Evolutionary conservation across 2,797 vertebrate genomes (phyloP).

Genomic region (Oryzias dopingdopingensis): DNA sequence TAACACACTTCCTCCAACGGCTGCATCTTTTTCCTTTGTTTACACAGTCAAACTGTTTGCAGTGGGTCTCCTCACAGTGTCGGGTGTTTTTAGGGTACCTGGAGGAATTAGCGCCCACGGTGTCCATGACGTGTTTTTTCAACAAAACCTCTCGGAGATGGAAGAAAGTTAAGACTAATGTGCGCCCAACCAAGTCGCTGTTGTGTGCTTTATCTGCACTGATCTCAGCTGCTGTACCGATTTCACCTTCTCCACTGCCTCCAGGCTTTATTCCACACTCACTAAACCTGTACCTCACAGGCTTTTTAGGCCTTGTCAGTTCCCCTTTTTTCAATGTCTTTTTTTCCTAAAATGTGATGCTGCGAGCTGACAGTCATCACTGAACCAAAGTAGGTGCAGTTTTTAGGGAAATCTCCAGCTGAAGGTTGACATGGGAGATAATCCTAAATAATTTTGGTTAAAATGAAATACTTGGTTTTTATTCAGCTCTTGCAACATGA

Average conservation of each 20-base stretch:
- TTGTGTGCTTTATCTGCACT: conserved; percentile 74
- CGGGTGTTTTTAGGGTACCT: not conserved
- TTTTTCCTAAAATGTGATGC: not conserved
- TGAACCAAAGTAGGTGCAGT: not conserved
- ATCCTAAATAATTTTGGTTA: conserved; percentile 16
- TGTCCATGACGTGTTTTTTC: conserved; percentile 17
- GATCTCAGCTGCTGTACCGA: conserved; percentile 70
- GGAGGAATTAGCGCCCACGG: not conserved
- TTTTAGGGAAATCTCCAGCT: not conserved
- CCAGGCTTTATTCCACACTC: conserved; percentile 68
- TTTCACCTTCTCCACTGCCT: conserved; percentile 68
- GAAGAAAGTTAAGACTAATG: conserved; percentile 76
- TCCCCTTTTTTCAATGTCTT: not conserved
- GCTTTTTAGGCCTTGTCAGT: conserved; percentile 14
- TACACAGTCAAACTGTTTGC: not conserved
- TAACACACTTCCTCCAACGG: no score
- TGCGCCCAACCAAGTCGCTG: conserved; percentile 35
- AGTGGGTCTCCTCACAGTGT: not conserved
- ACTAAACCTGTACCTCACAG: conserved; percentile 35
- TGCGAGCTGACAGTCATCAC: conserved; percentile 1
- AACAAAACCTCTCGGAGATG: conserved; percentile 41
- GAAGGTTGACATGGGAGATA: not conserved
- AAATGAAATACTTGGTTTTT: conserved; percentile 32
- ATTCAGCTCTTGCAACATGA: conserved; percentile 8
- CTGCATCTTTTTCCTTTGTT: not conserved